Percentiles rank a stretch among this genome's conserved stretches.
These are phyloP conservation scores for Aegithalos caudatus DNA, from an alignment of 2,113 vertebrate genomes.

Conservation along the genomic window DNA sequence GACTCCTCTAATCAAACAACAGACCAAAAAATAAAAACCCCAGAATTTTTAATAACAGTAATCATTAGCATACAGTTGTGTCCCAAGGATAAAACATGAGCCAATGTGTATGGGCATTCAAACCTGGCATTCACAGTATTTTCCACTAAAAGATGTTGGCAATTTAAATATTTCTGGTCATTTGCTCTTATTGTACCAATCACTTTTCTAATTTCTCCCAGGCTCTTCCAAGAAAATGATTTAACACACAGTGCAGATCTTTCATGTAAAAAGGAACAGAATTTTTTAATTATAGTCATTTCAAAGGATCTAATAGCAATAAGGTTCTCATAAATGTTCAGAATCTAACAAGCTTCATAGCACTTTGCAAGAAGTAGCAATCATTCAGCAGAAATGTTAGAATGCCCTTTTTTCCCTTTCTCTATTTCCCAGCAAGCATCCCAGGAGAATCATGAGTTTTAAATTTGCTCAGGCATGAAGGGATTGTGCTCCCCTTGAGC, in stretches of 20 bases:
- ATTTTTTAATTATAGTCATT: background rate
- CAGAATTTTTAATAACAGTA: background rate
- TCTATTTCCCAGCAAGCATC: conserved; percentile 46
- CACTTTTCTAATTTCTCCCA: background rate
- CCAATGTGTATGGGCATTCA: background rate
- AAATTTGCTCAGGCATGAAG: conserved; percentile 46
- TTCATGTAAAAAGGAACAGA: background rate
- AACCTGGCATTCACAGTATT: background rate
- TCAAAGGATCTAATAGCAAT: conserved; percentile 22
- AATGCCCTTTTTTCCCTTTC: conserved; percentile 29
- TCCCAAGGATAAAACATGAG: background rate
- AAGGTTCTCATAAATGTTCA: conserved; percentile 39
- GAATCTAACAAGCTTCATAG: conserved; percentile 43
- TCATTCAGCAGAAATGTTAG: conserved; percentile 37
- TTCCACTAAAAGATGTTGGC: background rate
- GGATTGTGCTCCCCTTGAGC: conserved; percentile 43
- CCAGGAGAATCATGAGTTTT: conserved; percentile 27
- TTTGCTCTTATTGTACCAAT: background rate
- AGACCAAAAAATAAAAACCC: background rate
- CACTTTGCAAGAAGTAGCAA: conserved; percentile 22
- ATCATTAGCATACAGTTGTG: background rate
- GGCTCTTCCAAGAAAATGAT: conserved; percentile 13
- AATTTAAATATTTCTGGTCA: conserved; percentile 2
- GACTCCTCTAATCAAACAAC: background rate
- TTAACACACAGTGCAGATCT: background rate